Evolutionary conservation across 2,113 vertebrate genomes (phyloP).

Genomic region (Brachypodius melanocephalos): DNA sequence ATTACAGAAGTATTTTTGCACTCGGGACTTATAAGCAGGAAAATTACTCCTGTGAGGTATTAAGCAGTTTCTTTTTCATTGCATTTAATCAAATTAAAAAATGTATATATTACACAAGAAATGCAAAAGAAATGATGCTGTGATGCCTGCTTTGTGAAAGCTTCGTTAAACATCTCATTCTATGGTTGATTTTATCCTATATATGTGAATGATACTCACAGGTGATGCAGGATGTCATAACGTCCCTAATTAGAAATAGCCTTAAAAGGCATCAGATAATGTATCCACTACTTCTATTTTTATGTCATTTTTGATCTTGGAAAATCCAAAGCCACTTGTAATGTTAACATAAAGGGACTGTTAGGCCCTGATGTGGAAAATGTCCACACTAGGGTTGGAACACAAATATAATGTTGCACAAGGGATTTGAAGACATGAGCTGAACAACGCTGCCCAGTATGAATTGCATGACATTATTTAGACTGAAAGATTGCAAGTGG

Average conservation of each 20-base stretch:
- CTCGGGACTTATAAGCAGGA: not conserved
- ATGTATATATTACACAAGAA: not conserved
- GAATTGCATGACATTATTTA: not conserved
- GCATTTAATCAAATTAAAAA: constrained; percentile 4
- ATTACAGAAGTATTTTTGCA: not conserved
- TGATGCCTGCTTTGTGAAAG: not conserved
- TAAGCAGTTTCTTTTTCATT: not conserved
- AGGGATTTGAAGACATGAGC: not conserved
- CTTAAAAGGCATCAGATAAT: not conserved
- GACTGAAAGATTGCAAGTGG: not conserved
- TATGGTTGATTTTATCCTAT: not conserved
- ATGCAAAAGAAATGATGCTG: not conserved
- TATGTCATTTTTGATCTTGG: not conserved
- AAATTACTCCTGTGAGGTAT: not conserved
- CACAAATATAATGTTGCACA: fast-evolving
- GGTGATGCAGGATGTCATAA: not conserved
- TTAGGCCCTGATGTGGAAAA: not conserved
- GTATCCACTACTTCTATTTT: not conserved
- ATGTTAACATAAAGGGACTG: not conserved
- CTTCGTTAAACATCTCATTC: not conserved
- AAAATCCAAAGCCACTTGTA: not conserved
- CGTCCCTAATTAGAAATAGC: not conserved
- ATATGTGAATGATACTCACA: not conserved
- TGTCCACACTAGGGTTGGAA: not conserved
- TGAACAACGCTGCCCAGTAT: not conserved